Base-by-base conservation (phyloP, 2,888 invertebrate species). In the Junonia oenone region DNA sequence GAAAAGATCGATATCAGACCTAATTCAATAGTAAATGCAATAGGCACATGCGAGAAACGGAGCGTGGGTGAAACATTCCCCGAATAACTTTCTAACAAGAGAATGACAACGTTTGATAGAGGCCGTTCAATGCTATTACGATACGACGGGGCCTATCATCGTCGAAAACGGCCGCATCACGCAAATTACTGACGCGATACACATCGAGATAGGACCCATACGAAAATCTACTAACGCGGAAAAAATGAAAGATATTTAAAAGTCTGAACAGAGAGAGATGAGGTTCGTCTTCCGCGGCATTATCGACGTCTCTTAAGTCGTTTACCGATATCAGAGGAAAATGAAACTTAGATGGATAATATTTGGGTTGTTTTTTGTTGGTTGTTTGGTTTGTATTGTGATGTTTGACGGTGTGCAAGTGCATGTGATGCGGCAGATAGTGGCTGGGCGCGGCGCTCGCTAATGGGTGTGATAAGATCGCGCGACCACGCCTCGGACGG, bases 401-500 rank as follows among this genome's bases (percentile, higher is more conserved):
- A 72, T 73, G 72, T 78, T 75, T 74, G 65, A 69, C 69, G 66
- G 64, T 63, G 64, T 65, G 69, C 62, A 62, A 64, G 69, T 65
- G 69, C 67, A 63, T 67, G 69, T 72, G 84, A 84, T 84, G 79
- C 70, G 69, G 73, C 70, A 70, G 85, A 87, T 85, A 84, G 81
- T 74, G 77, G 74, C 78, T 77, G 83, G 82, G 83, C 81, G 83
- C 78, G 80, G 82, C 74, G 75, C 75, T 76, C 75, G 85, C 88
- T 89, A 89, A 89, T 87, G 83, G 83, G 74, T 64, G 70, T 71
- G 88, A 88, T 89, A 87, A 79, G 78, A 88, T 87, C 88, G 73
- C 72, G 73, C 75, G 78, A 80, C 83, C 88, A 84, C 85, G 86
- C 87, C 86, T 81, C 71, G 72, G 65, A 15, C 15, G 33, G n/a